Evolutionary conservation across 2,888 invertebrate genomes (phyloP), one percentile per base, ranked within the genome.

Genomic region (Noctua janthe): DNA sequence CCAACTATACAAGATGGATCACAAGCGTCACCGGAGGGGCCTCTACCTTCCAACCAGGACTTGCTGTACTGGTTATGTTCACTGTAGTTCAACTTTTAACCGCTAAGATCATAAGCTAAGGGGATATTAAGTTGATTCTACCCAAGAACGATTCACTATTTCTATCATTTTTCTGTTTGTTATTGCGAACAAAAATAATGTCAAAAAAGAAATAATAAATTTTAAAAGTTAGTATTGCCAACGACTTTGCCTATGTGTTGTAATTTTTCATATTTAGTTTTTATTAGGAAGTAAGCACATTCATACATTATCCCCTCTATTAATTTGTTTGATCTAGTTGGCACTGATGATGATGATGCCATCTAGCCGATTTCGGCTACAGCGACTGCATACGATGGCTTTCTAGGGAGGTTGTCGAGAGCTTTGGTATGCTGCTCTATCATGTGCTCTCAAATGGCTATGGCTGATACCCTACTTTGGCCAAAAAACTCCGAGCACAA

Each of bases 1-100:
- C 93, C 3, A 92, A 94, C 88, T 94, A 94, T 77, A 92, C 93
- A 0, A 82, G 86, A 0, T 95, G 94, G 94, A 92, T 95, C 23
- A 86, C 90, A 62, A 87, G 76, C 54, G 77, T 93, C 23, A 92
- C 94, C 1, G 92, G 91, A 10, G 90, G 92, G 2, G 90, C 91
- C 0, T 81, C 89, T n/a, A 84, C 90, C 35, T 91, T 92, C 83
- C 90, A 87, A 54, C 92, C 92, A 35, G 91, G 91, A 47, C 74
- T 92, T 6, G 89, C 91, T 10, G 74, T 91, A 8, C 82, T 93
- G 17, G 76, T 89, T 4, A 39, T 94, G 35, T 82, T 92, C 11
- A 88, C 90, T 82, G 69, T 92, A 43, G 74, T 89, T 20, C 91
- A 91, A 76, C 70, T 88, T 80, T 74, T 90, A 64, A 87, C 88